Conservation (phyloP, 2,888 invertebrate genomes). For the Aleiodes leptofemur region DNA sequence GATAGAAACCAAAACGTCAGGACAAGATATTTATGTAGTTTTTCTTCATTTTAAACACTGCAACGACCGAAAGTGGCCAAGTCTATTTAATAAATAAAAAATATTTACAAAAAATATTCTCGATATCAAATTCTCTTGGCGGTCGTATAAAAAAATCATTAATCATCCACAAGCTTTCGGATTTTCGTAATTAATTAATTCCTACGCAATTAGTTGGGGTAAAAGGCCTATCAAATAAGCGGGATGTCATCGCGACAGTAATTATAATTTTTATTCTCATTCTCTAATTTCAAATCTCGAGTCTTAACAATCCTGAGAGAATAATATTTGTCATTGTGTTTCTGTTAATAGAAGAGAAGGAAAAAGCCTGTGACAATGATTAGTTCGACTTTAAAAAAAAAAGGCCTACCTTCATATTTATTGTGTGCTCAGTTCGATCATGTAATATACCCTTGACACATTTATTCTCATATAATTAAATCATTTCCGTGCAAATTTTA, state of each 20-base stretch:
- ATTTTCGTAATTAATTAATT: conserved; percentile 21
- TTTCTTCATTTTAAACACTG: no score
- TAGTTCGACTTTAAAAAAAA: conserved; percentile 17
- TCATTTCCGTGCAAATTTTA: neutral
- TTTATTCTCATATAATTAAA: conserved; percentile 45
- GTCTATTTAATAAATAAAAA: no score
- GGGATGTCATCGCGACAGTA: conserved; percentile 4
- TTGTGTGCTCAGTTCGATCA: conserved; percentile 49
- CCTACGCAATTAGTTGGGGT: conserved; percentile 20
- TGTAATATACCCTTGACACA: conserved; percentile 57
- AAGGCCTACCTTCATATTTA: conserved; percentile 17
- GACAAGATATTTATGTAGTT: no score
- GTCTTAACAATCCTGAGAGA: neutral
- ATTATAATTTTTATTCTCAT: conserved; percentile 34
- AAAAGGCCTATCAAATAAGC: conserved; percentile 35
- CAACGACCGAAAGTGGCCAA: no score
- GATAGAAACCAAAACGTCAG: no score
- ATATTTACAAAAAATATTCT: no score
- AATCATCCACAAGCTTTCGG: no score
- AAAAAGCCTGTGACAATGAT: conserved; percentile 3
- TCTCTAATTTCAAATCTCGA: neutral
- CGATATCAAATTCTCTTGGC: no score
- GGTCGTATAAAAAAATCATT: no score
- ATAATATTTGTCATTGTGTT: conserved; percentile 1
- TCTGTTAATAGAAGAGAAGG: neutral